phyloP scores from a whole-genome alignment of 2,888 invertebrate genomes.

The Anarsia innoxiella region DNA sequence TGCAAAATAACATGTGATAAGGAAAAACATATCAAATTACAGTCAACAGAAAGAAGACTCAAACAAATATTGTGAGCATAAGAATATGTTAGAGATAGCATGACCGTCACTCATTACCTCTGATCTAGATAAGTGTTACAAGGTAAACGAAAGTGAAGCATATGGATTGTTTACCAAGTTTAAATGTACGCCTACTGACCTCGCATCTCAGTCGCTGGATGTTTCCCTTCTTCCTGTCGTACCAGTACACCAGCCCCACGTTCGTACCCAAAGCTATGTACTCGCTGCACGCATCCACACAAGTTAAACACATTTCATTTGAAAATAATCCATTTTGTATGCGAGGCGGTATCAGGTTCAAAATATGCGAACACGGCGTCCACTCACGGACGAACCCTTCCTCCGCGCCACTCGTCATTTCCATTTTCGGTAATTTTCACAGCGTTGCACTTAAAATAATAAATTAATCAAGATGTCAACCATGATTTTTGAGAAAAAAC shows the following conservation, averaged over 20 bases:
- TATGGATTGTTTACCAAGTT: conserved; percentile 14
- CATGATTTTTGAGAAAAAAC: conserved; percentile 4
- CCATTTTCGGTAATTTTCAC: conserved; percentile 44
- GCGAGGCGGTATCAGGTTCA: conserved; percentile 84
- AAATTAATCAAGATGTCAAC: background rate
- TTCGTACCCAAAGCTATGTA: conserved; percentile 91
- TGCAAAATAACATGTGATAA: no score
- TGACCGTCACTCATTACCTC: no score
- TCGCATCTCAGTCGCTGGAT: conserved; percentile 87
- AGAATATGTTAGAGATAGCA: no score
- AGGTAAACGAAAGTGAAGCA: conserved; percentile 31
- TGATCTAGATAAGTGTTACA: conserved; percentile 32
- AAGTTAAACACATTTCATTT: conserved; percentile 84
- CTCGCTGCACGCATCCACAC: conserved; percentile 87
- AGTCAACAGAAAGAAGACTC: no score
- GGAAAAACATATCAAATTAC: no score
- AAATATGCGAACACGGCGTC: conserved; percentile 84
- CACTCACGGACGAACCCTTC: conserved; percentile 82
- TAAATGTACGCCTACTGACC: conserved; percentile 69
- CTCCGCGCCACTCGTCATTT: conserved; percentile 59
- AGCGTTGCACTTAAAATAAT: conserved; percentile 6
- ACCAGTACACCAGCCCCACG: conserved; percentile 91
- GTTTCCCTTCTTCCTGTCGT: conserved; percentile 83
- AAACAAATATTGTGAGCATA: no score
- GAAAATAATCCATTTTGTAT: conserved; percentile 85